Conservation (phyloP, 1,140 invertebrate genomes). For the Polypedilum pembai region DNA sequence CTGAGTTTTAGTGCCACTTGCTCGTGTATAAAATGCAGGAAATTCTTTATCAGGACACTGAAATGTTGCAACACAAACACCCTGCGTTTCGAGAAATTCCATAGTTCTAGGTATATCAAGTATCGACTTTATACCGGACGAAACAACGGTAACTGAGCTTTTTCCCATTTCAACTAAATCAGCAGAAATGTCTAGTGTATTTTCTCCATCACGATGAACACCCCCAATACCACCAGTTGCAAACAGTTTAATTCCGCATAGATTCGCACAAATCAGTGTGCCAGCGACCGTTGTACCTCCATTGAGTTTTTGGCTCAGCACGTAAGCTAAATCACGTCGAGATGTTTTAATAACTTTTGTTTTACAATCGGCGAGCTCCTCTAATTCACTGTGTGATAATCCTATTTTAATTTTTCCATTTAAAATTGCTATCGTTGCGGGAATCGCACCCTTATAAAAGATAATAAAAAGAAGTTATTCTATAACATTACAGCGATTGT, state of each 20-base stretch:
- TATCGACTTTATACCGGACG: slow-evolving; percentile 95
- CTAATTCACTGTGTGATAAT: slow-evolving; percentile 55
- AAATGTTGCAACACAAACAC: slow-evolving; percentile 79
- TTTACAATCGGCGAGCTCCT: slow-evolving; percentile 50
- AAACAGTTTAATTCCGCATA: slow-evolving; percentile 82
- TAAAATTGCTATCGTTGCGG: slow-evolving; percentile 88
- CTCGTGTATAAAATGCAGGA: slow-evolving; percentile 82
- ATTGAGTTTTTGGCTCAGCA: slow-evolving; percentile 60
- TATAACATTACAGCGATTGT: no score
- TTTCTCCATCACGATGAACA: slow-evolving; percentile 82
- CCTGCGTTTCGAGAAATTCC: slow-evolving; percentile 94
- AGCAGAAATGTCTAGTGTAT: slow-evolving; percentile 86
- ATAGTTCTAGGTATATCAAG: slow-evolving; percentile 90
- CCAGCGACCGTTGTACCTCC: slow-evolving; percentile 96
- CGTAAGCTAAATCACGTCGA: slow-evolving; percentile 73
- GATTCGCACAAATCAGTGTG: slow-evolving; percentile 78
- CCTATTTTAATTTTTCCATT: slow-evolving; percentile 80
- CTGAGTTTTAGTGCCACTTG: slow-evolving; percentile 62
- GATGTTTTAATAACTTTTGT: slow-evolving; percentile 66
- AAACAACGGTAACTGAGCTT: slow-evolving; percentile 82
- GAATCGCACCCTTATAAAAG: slow-evolving; percentile 65
- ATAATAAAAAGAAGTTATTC: not conserved
- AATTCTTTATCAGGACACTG: slow-evolving; percentile 48
- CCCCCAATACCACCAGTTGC: slow-evolving; percentile 85
- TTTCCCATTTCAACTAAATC: slow-evolving; percentile 86